These are phyloP conservation scores for Cataglyphis livida DNA, from an alignment of 2,888 invertebrate genomes.

Conservation along the genomic window DNA sequence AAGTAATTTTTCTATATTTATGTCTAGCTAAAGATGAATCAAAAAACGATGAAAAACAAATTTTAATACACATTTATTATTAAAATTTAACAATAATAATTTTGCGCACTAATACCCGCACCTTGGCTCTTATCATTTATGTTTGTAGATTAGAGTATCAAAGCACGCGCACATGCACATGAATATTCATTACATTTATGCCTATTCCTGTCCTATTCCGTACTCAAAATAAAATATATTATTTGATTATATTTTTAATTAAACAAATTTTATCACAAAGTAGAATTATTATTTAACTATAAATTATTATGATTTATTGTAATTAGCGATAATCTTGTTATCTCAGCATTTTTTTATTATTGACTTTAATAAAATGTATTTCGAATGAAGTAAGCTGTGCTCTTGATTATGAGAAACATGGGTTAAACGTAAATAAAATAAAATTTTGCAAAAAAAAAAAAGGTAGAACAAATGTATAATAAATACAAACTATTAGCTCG, in stretches of 20 bases:
- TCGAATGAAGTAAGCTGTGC: neutral
- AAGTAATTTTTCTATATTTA: no score
- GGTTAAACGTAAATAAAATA: neutral
- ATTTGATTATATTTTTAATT: neutral
- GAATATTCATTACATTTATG: neutral
- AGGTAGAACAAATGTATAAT: neutral
- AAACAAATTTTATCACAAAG: neutral
- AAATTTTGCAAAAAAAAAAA: neutral
- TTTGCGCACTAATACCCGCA: no score
- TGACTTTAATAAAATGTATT: conserved; percentile 3
- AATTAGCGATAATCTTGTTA: neutral
- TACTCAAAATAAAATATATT: neutral
- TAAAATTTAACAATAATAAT: no score
- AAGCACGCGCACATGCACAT: neutral
- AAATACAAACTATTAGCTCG: neutral
- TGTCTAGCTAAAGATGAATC: no score
- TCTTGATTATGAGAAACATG: neutral
- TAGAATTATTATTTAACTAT: neutral
- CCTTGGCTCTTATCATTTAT: neutral
- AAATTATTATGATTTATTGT: neutral
- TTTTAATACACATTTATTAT: no score
- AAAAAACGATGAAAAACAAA: no score
- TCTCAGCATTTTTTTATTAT: neutral
- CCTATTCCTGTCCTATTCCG: neutral
- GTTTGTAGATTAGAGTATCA: neutral